Conservation (phyloP, 37 sponge, comb jelly and placozoan species). For the Halichondria panicea region DNA sequence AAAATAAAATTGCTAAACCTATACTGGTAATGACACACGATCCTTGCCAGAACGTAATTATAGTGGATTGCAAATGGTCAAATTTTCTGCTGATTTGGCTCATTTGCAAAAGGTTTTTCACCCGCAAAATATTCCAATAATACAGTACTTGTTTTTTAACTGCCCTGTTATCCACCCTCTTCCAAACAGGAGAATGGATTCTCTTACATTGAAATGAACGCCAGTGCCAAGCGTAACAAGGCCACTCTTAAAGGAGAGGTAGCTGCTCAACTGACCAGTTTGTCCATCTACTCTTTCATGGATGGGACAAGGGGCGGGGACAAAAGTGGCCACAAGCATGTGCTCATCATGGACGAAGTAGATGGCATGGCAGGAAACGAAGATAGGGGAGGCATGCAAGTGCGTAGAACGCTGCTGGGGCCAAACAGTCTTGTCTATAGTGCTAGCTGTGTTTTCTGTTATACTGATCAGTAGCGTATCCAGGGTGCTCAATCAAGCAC, state of each 20-base stretch:
- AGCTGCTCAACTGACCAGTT: slow-evolving; percentile 60
- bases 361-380: slow-evolving; percentile 99
- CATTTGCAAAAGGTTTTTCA: neutral
- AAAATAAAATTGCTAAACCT: too few relatives aligned
- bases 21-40: neutral
- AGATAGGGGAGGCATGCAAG: slow-evolving; percentile 92
- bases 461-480: too few relatives aligned
- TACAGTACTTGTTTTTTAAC: neutral
- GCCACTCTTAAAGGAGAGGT: slow-evolving; percentile 68
- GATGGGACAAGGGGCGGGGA: slow-evolving; percentile 22
- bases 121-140: neutral
- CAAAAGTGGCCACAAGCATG: slow-evolving; percentile 57
- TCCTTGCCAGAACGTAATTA: neutral
- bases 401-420: too few relatives aligned
- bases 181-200: slow-evolving; percentile 72
- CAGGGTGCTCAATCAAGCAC: too few relatives aligned
- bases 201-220: slow-evolving; percentile 87
- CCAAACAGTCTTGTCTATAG: neutral
- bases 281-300: slow-evolving; percentile 60
- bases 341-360: slow-evolving; percentile 97
- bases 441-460: neutral
- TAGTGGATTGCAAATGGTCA: neutral
- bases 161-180: neutral
- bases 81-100: neutral
- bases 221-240: slow-evolving; percentile 90